phyloP scores from a whole-genome alignment of 2,888 invertebrate species.

The Microplitis manilae region DNA sequence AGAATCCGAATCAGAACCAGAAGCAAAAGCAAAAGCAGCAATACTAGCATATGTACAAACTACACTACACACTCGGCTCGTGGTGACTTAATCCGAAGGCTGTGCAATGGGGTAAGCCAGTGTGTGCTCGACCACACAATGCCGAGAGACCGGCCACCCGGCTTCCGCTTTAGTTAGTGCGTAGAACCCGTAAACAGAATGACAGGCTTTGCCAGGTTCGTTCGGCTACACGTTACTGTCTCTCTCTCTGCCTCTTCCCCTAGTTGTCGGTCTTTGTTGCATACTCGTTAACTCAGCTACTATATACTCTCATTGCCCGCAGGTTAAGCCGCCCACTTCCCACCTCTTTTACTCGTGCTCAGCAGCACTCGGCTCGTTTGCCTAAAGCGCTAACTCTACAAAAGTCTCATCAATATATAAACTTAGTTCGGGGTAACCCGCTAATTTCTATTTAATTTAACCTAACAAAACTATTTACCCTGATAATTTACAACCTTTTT shows the following conservation, averaged over 20 bases:
- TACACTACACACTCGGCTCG: slow-evolving; percentile 3
- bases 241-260: not conserved
- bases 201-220: slow-evolving; percentile 51
- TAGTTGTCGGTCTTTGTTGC: not conserved
- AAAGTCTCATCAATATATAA: slow-evolving; percentile 18
- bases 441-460: slow-evolving; percentile 21
- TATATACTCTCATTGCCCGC: slow-evolving; percentile 27
- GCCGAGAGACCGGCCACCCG: slow-evolving; percentile 57
- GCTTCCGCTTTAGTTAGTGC: slow-evolving; percentile 63
- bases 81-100: slow-evolving; percentile 57
- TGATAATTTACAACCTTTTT: not conserved
- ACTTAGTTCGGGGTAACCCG: slow-evolving; percentile 15
- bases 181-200: slow-evolving; percentile 59
- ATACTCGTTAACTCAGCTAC: slow-evolving; percentile 39
- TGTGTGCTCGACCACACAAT: slow-evolving; percentile 56
- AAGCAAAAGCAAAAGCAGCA: slow-evolving; percentile 33
- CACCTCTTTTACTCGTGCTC: slow-evolving; percentile 33
- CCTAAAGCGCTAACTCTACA: slow-evolving; percentile 13
- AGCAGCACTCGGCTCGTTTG: slow-evolving; percentile 31
- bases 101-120: slow-evolving; percentile 48
- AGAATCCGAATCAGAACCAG: not conserved
- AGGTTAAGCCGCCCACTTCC: slow-evolving; percentile 34
- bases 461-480: slow-evolving; percentile 2
- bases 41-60: slow-evolving; percentile 16
- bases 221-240: slow-evolving; percentile 11